Evolutionary conservation across 2,888 invertebrate species (phyloP), one percentile per base, ranked within the genome.

Genomic region (Cataglyphis altisquamis): DNA sequence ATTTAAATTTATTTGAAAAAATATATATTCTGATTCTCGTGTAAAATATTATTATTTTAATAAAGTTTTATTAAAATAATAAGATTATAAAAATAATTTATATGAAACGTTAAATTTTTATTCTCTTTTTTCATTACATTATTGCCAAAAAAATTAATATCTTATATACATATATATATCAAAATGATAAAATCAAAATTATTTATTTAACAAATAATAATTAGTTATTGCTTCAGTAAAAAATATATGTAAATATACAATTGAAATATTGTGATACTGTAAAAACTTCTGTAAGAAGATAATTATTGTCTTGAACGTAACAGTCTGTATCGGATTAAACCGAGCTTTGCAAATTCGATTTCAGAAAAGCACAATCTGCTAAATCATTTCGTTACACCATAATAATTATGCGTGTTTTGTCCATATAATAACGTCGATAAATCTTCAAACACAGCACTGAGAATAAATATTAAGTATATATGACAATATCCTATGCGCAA

Each of bases 251-350:
- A 41, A 29, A 48, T 45, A 18, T 80, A 60, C 45, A 73, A 3
- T 41, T 74, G 18, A 52, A n/a, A 73, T 41, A 45, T 8, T 45
- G n/a, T 32, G 18, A 41, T 45, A 32, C 18, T 41, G 25, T 45
- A 45, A 41, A 74, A 60, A 80, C 8, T 77, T 75, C 10, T 9
- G 39, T 39, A 48, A 21, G 8, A 21, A 4, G 80, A 32, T 89
- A 82, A 32, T 89, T 89, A 89, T 89, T 89, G 89, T 89, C 88
- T 80, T 84, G 21, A 75, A 88, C 75, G 15, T 48, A 75, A 74
- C n/a, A 88, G 84, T 84, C 67, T 36, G 57, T 66, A 64, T 73
- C 15, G 8, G 9, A 29, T 29, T 63, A 67, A 84, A 82, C 63
- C 45, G 67, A 86, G 68, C 36, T 62, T 60, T 70, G 21, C 67